A percentile compares a stretch with the other conserved stretches of the same genome.
These are phyloP conservation scores for Matsumyia berberina DNA, from an alignment of 2,888 invertebrate species.

Conservation along the genomic window DNA sequence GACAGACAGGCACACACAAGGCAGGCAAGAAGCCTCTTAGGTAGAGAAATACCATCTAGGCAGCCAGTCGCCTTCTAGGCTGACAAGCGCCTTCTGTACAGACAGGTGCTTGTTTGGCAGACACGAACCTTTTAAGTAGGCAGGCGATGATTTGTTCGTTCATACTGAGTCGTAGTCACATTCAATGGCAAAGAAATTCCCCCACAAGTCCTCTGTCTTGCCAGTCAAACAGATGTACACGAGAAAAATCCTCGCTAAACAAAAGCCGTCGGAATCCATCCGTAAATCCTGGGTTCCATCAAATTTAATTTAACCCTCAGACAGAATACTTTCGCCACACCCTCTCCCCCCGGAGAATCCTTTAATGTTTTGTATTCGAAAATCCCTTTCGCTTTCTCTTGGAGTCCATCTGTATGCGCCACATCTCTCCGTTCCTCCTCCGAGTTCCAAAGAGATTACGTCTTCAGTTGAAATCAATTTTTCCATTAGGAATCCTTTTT, in stretches of 20 bases:
- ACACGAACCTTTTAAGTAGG: too few relatives aligned
- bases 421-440: neutral
- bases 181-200: too few relatives aligned
- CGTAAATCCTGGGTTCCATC: neutral
- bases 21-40: too few relatives aligned
- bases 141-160: too few relatives aligned
- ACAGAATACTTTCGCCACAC: too few relatives aligned
- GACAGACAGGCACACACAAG: too few relatives aligned
- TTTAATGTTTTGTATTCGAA: neutral
- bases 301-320: slow-evolving; percentile 23
- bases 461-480: slow-evolving; percentile 34
- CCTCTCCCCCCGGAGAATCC: neutral
- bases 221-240: neutral
- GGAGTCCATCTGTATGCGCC: neutral
- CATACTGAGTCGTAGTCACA: too few relatives aligned
- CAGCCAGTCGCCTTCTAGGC: too few relatives aligned
- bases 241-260: neutral
- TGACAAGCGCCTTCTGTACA: too few relatives aligned
- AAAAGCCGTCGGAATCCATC: neutral
- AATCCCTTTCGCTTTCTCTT: slow-evolving; percentile 1
- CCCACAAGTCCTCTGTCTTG: neutral
- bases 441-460: slow-evolving; percentile 1
- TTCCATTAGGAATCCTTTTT: slow-evolving; percentile 26
- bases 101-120: too few relatives aligned
- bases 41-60: too few relatives aligned